Conservation (phyloP, 2,113 vertebrate genomes). For the Vulpes ferrilata region DNA sequence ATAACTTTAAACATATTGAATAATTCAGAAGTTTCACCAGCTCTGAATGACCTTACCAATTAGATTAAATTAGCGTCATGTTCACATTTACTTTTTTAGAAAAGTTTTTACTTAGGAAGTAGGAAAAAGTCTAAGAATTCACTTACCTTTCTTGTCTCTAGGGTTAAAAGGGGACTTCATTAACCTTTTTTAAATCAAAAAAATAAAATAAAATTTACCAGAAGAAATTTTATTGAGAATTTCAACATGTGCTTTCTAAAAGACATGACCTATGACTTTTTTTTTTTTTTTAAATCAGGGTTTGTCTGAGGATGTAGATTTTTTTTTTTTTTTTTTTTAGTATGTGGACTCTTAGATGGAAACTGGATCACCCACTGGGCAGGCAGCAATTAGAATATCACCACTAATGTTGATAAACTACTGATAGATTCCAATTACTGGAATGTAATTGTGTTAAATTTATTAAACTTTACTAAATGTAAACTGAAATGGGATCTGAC, state of each 20-base stretch:
- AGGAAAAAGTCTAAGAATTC: slow-evolving; percentile 26
- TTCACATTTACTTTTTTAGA: slow-evolving; percentile 48
- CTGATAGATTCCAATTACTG: neutral
- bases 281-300: too few species aligned
- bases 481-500: neutral
- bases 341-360: neutral
- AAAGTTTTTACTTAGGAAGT: slow-evolving; percentile 43
- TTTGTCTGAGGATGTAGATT: too few species aligned
- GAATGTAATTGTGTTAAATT: neutral
- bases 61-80: neutral
- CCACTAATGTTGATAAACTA: accelerated
- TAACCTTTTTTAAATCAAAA: slow-evolving; percentile 69
- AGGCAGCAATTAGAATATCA: too few species aligned
- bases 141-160: slow-evolving; percentile 49
- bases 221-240: neutral
- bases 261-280: neutral
- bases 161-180: slow-evolving; percentile 60
- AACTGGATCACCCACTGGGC: neutral
- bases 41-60: neutral
- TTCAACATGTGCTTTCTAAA: neutral
- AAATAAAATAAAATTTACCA: too few species aligned
- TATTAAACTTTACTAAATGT: neutral
- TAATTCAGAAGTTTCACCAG: slow-evolving; percentile 48
- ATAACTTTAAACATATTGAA: slow-evolving; percentile 41
- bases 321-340: neutral